These are phyloP conservation scores for Drosophila nigricruria DNA, from an alignment of 2,888 invertebrate species.

Conservation along the genomic window DNA sequence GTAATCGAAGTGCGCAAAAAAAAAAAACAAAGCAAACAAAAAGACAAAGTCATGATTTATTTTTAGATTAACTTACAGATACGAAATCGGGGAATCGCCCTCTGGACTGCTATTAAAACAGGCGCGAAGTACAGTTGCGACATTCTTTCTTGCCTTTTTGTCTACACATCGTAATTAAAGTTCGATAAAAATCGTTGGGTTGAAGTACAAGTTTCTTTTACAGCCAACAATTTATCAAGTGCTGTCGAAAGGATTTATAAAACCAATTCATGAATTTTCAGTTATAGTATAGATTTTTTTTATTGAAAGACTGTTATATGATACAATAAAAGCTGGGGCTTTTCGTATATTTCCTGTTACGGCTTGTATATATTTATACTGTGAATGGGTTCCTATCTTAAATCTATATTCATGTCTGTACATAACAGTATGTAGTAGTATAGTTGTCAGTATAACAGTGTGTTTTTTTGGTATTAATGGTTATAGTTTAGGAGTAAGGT, in stretches of 20 bases:
- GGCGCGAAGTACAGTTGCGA: conserved; percentile 28
- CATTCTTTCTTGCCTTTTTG: background rate
- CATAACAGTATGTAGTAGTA: background rate
- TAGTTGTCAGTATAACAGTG: background rate
- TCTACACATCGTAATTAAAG: conserved; percentile 1
- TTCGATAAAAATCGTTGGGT: conserved; percentile 2
- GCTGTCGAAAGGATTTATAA: conserved; percentile 4
- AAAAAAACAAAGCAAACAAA: background rate
- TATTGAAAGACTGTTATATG: background rate
- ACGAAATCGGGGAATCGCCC: conserved; percentile 24
- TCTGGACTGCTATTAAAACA: conserved; percentile 22
- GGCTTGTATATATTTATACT: background rate
- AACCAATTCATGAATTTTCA: conserved; percentile 1
- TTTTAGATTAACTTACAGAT: conserved; percentile 45
- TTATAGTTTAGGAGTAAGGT: background rate
- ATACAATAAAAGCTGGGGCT: background rate
- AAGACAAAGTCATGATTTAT: conserved; percentile 35
- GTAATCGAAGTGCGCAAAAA: conserved; percentile 37
- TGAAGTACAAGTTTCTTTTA: background rate
- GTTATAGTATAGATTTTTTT: background rate
- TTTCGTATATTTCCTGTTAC: background rate
- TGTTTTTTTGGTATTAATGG: background rate
- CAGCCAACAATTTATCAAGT: conserved; percentile 5
- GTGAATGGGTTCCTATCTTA: conserved; percentile 5
- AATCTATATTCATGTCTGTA: background rate